Evolutionary conservation across 1,140 invertebrate genomes (phyloP).

Genomic region (Zaprionus vittiger): DNA sequence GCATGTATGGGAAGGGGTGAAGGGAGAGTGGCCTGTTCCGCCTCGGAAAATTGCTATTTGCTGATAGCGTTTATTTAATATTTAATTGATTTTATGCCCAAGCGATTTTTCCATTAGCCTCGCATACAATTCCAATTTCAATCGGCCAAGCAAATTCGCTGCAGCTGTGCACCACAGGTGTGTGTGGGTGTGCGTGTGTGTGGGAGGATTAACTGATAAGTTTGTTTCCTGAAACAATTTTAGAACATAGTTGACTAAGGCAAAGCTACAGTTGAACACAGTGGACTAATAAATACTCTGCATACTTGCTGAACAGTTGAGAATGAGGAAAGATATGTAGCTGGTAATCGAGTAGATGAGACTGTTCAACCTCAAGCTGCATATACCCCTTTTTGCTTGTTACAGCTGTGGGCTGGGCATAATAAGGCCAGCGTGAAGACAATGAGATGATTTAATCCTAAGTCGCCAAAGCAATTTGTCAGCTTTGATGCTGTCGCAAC

Average conservation of each 20-base stretch:
- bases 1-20: too few relatives aligned
- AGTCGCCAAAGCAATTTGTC: neutral
- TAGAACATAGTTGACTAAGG: neutral
- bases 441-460: constrained; percentile 5
- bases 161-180: constrained; percentile 12
- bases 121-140: constrained; percentile 38
- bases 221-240: constrained; percentile 31
- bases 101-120: constrained; percentile 57
- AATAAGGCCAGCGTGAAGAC: neutral
- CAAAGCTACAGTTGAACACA: neutral
- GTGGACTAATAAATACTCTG: neutral
- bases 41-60: constrained; percentile 67
- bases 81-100: constrained; percentile 75
- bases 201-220: constrained; percentile 59
- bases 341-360: too few relatives aligned
- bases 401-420: neutral
- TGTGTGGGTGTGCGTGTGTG: constrained; percentile 24
- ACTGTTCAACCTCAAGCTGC: neutral
- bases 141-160: neutral
- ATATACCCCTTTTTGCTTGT: neutral
- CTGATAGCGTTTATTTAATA: constrained; percentile 78
- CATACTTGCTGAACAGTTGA: neutral
- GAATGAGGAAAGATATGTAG: too few relatives aligned
- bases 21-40: neutral
- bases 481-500: neutral